Base-by-base conservation (phyloP, 2,113 vertebrate genomes). In the Pyxicephalus adspersus region DNA sequence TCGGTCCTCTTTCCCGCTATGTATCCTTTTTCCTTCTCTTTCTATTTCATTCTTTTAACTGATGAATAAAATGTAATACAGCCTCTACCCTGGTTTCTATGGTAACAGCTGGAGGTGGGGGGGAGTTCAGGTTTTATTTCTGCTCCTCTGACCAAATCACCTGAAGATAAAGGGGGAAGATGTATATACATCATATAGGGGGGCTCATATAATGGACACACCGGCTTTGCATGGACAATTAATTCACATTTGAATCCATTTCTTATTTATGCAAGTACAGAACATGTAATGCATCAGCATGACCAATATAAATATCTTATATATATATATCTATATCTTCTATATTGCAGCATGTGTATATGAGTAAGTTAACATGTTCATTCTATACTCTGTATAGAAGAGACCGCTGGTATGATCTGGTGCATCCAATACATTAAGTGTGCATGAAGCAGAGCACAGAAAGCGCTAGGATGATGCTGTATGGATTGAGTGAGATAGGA, bases 141-240 rank as follows among this genome's bases (percentile, higher is more conserved):
- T 81, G 78, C 67, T 63, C 78, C 78, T 73, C 29, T 81, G 78
- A 81, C 78, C 78, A 81, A 81, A 73, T 57, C 61, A 81, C 78
- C 68, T 81, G 78, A 64, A 81, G 78, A 63, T 73, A 81, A 64
- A 81, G 78, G 64, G 19, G 66, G 45, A 52, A 72, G 78, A 64
- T 66, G 22, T 80, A 52, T 70, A 57, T 71, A 58, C 67, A 18
- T 26, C 28, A 52, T 51, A 34, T 34, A 67, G 64, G n/a, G 5
- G 76, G 5, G 20, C 13, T 20, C 28, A 34, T n/a, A 38, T 51
- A 55, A 31, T 11, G 63, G 20, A 77, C 52, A 58, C 70, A 58
- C 70, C 57, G 23, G 57, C 8, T 3, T 3, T 58, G 57, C 22
- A 22, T 19, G 55, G 20, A 3, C 19, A 20, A n/a, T 58, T 15